A percentile compares a stretch with the other conserved stretches of the same genome.
These are phyloP conservation scores for Diadromus collaris DNA, from an alignment of 2,888 invertebrate genomes.

Conservation along the genomic window DNA sequence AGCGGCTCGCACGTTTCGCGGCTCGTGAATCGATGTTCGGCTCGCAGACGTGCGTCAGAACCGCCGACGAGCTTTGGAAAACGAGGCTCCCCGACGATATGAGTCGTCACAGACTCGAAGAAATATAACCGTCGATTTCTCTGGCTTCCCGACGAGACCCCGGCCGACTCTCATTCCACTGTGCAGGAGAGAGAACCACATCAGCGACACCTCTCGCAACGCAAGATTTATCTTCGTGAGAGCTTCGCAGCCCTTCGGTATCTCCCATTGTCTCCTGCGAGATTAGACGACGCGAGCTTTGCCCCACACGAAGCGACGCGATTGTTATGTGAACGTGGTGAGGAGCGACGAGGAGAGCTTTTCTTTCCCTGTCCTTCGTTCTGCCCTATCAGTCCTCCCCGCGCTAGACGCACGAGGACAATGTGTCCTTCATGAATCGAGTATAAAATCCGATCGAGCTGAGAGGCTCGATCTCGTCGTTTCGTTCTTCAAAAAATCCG, in stretches of 20 bases:
- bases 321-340: not conserved
- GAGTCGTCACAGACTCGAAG: not conserved
- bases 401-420: not conserved
- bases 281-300: not conserved
- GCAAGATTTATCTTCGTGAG: conserved; percentile 38
- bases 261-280: not conserved
- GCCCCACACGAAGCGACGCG: not conserved
- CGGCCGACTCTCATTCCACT: not conserved
- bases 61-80: conserved; percentile 11
- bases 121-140: conserved; percentile 39
- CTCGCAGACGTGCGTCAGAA: not conserved
- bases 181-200: not conserved
- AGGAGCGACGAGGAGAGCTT: not conserved
- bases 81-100: not conserved
- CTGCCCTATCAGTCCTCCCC: not conserved
- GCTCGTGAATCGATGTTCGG: not conserved
- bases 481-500: not conserved
- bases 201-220: conserved; percentile 8
- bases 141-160: not conserved
- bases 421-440: conserved; percentile 21
- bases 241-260: not conserved
- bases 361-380: not conserved
- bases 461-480: conserved; percentile 1
- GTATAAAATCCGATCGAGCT: conserved; percentile 20
- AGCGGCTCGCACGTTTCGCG: not conserved